These are phyloP conservation scores for Rhagonycha fulva DNA, from an alignment of 2,888 invertebrate genomes.

Conservation along the genomic window DNA sequence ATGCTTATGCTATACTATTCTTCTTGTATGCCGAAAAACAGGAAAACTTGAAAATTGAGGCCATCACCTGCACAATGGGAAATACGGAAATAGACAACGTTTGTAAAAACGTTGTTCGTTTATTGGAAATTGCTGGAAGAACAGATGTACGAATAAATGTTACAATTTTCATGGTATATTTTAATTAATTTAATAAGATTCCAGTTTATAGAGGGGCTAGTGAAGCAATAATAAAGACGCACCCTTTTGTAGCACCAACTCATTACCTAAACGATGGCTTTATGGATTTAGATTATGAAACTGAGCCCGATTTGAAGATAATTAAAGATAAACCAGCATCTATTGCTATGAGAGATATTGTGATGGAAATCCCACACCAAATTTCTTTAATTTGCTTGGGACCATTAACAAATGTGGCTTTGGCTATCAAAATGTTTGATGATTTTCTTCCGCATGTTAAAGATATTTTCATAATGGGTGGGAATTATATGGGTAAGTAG, in stretches of 20 bases:
- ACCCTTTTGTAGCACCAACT: slow-evolving; percentile 46
- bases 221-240: slow-evolving; percentile 51
- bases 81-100: slow-evolving; percentile 74
- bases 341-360: slow-evolving; percentile 62
- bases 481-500: slow-evolving; percentile 63
- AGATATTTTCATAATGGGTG: slow-evolving; percentile 78
- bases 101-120: slow-evolving; percentile 69
- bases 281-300: slow-evolving; percentile 59
- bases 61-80: slow-evolving; percentile 75
- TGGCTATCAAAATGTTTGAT: slow-evolving; percentile 71
- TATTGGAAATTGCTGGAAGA: slow-evolving; percentile 63
- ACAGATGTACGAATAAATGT: slow-evolving; percentile 61
- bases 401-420: slow-evolving; percentile 78
- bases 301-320: slow-evolving; percentile 36
- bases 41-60: slow-evolving; percentile 61
- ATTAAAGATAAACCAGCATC: slow-evolving; percentile 56
- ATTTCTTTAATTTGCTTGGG: slow-evolving; percentile 70
- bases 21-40: slow-evolving; percentile 59
- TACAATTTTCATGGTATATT: background rate
- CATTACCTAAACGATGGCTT: slow-evolving; percentile 75
- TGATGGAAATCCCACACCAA: slow-evolving; percentile 60
- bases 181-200: slow-evolving; percentile 57
- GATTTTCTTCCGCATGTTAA: slow-evolving; percentile 66
- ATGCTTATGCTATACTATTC: slow-evolving; percentile 65
- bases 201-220: slow-evolving; percentile 71